Evolutionary conservation across 1,140 invertebrate genomes (phyloP).

Genomic region (Zaprionus tsacasi): DNA sequence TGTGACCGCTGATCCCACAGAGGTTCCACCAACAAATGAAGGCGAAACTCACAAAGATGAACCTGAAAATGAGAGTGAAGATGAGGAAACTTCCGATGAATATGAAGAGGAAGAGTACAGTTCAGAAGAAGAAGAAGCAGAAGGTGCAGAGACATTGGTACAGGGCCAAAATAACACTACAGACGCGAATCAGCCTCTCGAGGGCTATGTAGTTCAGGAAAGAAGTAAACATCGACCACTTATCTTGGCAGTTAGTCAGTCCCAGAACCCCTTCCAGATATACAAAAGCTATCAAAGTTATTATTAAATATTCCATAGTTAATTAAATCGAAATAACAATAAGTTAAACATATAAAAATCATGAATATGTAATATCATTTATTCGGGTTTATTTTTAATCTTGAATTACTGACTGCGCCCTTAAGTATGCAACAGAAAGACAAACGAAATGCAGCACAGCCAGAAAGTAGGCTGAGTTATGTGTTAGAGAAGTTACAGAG

Average conservation of each 20-base stretch:
- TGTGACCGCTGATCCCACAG: too few relatives aligned
- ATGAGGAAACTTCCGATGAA: background rate
- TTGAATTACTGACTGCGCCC: too few relatives aligned
- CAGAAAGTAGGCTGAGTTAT: background rate
- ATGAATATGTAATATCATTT: too few relatives aligned
- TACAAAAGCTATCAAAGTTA: slow-evolving; percentile 15
- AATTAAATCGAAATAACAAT: background rate
- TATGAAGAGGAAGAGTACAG: background rate
- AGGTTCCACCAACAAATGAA: too few relatives aligned
- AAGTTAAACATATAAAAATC: background rate
- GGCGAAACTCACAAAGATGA: background rate
- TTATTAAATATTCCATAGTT: background rate
- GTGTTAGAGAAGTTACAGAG: background rate
- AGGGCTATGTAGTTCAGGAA: slow-evolving; percentile 16
- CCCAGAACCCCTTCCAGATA: slow-evolving; percentile 17
- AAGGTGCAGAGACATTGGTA: background rate
- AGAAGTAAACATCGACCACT: slow-evolving; percentile 14
- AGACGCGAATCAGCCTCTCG: background rate
- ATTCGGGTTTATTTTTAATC: too few relatives aligned
- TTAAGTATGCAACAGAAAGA: slow-evolving; percentile 7
- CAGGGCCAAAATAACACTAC: background rate
- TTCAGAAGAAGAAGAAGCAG: background rate
- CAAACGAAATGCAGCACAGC: background rate
- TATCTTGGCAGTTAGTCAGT: slow-evolving; percentile 22
- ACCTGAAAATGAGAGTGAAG: background rate